These are phyloP conservation scores for Alligator sinensis DNA, from an alignment of 2,113 vertebrate species.

Conservation along the genomic window DNA sequence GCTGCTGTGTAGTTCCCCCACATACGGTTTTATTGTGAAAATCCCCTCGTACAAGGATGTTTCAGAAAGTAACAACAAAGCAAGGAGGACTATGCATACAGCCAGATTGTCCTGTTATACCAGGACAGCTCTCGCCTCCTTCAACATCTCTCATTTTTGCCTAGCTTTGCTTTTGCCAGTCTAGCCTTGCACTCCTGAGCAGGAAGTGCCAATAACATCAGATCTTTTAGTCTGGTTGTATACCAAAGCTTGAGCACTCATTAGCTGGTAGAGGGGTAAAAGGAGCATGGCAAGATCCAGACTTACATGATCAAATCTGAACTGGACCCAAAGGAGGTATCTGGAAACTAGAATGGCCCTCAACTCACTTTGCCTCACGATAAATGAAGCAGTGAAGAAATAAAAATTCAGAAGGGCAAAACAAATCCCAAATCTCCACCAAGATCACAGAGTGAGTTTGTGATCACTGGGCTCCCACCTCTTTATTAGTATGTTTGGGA, in stretches of 20 bases:
- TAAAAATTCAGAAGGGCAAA: not conserved
- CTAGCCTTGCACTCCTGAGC: not conserved
- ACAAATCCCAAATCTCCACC: not conserved
- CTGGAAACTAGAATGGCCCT: not conserved
- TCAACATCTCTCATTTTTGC: not conserved
- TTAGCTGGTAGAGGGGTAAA: accelerated
- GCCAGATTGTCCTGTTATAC: not conserved
- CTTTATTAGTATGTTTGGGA: not conserved
- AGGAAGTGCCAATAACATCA: not conserved
- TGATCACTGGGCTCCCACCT: not conserved
- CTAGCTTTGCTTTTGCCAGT: not conserved
- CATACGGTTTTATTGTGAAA: no score
- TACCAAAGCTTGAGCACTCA: accelerated
- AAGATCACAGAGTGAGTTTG: not conserved
- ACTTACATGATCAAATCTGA: not conserved
- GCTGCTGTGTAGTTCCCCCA: no score
- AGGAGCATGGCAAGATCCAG: not conserved
- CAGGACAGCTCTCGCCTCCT: not conserved
- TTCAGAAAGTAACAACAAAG: no score
- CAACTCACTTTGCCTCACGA: not conserved
- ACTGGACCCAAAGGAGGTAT: not conserved
- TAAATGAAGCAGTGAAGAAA: not conserved
- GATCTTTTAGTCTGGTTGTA: accelerated
- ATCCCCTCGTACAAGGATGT: no score
- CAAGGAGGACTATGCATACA: not conserved